Evolutionary conservation across 2,797 vertebrate species (phyloP).

Genomic region (Nyctibius grandis): DNA sequence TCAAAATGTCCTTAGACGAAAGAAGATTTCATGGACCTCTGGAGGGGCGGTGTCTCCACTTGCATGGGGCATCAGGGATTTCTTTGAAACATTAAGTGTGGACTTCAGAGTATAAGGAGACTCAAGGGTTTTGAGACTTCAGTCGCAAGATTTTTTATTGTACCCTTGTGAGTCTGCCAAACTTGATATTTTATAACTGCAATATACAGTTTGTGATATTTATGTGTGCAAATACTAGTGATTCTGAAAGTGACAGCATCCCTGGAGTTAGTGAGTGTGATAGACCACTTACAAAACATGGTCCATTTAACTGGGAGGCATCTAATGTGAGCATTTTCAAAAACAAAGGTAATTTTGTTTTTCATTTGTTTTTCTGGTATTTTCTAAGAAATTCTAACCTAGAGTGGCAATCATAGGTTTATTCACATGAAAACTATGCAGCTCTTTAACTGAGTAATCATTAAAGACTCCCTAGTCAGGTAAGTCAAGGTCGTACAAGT

Average conservation of each 20-base stretch:
- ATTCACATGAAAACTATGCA: not conserved
- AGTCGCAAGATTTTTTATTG: not conserved
- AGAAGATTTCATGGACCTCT: not conserved
- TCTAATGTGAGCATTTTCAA: not conserved
- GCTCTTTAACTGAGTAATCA: not conserved
- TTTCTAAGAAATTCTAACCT: not conserved
- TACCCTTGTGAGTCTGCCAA: not conserved
- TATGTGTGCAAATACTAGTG: not conserved
- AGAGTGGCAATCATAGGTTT: not conserved
- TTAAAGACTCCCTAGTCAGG: not conserved
- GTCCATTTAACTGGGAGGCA: not conserved
- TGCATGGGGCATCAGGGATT: rapidly evolving
- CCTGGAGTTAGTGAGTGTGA: not conserved
- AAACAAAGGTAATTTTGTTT: not conserved
- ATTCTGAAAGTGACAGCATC: not conserved
- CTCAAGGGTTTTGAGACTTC: not conserved
- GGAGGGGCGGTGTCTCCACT: not conserved
- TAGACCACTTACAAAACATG: not conserved
- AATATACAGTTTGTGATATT: not conserved
- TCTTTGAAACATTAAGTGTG: not conserved
- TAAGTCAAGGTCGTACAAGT: not conserved
- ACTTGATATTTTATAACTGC: not conserved
- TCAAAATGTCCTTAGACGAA: not conserved
- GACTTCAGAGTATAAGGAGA: not conserved
- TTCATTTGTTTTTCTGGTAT: not conserved